Evolutionary conservation across 2,888 invertebrate species (phyloP), one percentile per base, ranked within the genome.

Genomic region (Hoplodrina ambigua): DNA sequence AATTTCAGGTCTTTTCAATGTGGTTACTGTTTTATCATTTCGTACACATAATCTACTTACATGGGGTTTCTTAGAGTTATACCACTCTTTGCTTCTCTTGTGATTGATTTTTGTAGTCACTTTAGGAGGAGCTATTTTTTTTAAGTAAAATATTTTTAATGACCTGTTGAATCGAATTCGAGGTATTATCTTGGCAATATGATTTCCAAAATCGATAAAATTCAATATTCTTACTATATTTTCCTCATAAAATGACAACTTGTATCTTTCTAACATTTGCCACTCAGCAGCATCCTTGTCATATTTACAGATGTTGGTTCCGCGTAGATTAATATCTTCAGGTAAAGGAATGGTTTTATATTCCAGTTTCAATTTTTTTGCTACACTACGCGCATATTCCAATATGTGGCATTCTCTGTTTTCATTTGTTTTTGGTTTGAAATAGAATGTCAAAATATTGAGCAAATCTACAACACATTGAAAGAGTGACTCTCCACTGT

Each of bases 131-230:
- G 88, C 82, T 56, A 83, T 82, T 83, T 94, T 95, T 80, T 95
- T 96, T 62, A 94, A 87, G 72, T 94, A 94, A 82, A 93, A 95
- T 86, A 96, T 91, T 84, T 95, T 95, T 87, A 96, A 87, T 37
- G 93, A 86, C 64, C 96, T 94, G 87, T 98, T 97, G 87, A 96
- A 98, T 62, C 92, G 94, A 56, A 98, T 96, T 37, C 97, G 97
- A n/a, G 97, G 97, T 75, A 97, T 97, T 60, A 97, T 95, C 63
- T 97, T 96, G 5, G 96, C 96, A 61, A 97, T 96, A 77, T 98
- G 97, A 86, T 97, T 96, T 4, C 98, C 98, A 93, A 99, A 98
- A 80, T 97, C 97, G 46, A 98, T 96, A 87, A 99, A 96, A 90
- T 98, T 98, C 68, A 97, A 96, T 54, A 97, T 97, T 82, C 99